Evolutionary conservation across 2,113 vertebrate species (phyloP).

Genomic region (Panthera uncia): DNA sequence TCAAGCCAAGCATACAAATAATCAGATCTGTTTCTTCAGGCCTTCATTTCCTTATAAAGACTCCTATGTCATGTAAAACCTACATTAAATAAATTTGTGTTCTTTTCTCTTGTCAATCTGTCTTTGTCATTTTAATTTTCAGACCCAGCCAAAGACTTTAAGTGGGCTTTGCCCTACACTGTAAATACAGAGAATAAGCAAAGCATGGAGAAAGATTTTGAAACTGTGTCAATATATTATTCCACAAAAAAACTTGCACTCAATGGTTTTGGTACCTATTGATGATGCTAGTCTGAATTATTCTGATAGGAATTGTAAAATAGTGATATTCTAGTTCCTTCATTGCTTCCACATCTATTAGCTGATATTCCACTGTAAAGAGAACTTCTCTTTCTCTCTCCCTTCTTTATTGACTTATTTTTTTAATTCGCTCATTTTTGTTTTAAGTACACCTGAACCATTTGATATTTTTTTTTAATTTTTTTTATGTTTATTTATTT

Average conservation of each 20-base stretch:
- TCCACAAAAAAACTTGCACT: background rate
- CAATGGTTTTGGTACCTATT: background rate
- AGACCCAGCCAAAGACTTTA: background rate
- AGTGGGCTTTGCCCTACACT: background rate
- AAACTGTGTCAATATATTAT: background rate
- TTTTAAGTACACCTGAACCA: background rate
- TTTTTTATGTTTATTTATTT: too few species aligned
- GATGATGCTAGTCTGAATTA: background rate
- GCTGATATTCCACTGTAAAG: background rate
- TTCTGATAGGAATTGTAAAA: background rate
- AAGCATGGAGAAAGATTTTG: background rate
- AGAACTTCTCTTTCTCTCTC: background rate
- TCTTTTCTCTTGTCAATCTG: background rate
- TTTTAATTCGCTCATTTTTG: background rate
- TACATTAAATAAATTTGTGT: background rate
- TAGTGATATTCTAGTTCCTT: background rate
- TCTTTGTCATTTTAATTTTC: constrained; percentile 5
- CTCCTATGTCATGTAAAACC: background rate
- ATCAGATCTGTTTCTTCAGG: background rate
- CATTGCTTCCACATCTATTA: background rate
- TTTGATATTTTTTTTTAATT: background rate
- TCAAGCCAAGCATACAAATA: background rate
- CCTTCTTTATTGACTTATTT: background rate
- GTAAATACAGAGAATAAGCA: background rate
- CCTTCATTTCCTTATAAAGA: background rate